These are phyloP conservation scores for Rallus crepitans DNA, from an alignment of 2,797 vertebrate genomes.

Conservation along the genomic window DNA sequence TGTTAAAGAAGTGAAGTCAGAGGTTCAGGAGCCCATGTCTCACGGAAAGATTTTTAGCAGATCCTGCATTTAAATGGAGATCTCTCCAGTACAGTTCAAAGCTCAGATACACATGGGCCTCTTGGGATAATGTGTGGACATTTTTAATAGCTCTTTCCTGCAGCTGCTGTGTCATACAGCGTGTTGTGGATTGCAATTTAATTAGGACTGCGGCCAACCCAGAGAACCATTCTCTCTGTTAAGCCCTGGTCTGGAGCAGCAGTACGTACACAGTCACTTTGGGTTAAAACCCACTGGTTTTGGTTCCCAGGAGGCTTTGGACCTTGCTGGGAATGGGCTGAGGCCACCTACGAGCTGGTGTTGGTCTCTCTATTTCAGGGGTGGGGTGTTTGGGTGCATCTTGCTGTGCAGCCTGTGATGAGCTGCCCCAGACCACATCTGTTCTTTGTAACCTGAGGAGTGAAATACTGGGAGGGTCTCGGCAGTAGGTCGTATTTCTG, in stretches of 20 bases:
- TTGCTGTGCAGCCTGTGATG: neutral
- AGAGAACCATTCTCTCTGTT: neutral
- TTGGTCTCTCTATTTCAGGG: neutral
- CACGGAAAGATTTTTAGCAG: neutral
- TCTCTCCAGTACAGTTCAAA: neutral
- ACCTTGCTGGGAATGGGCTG: neutral
- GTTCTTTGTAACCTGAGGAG: neutral
- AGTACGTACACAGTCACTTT: accelerated
- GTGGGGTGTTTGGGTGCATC: neutral
- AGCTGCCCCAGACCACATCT: neutral
- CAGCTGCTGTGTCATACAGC: neutral
- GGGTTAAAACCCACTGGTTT: accelerated
- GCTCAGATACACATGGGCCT: neutral
- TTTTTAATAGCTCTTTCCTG: constrained; percentile 2
- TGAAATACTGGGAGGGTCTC: neutral
- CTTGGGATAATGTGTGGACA: neutral
- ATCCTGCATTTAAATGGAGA: neutral
- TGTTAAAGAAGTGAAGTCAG: neutral
- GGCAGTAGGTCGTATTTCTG: neutral
- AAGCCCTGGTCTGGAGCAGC: neutral
- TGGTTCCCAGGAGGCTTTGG: neutral
- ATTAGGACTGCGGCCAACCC: neutral
- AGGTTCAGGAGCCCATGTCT: neutral
- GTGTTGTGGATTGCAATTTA: neutral
- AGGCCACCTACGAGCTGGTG: accelerated